Evolutionary conservation across 2,888 invertebrate genomes (phyloP), one percentile per base, ranked within the genome.

Genomic region (Arrhopalites spinosus): DNA sequence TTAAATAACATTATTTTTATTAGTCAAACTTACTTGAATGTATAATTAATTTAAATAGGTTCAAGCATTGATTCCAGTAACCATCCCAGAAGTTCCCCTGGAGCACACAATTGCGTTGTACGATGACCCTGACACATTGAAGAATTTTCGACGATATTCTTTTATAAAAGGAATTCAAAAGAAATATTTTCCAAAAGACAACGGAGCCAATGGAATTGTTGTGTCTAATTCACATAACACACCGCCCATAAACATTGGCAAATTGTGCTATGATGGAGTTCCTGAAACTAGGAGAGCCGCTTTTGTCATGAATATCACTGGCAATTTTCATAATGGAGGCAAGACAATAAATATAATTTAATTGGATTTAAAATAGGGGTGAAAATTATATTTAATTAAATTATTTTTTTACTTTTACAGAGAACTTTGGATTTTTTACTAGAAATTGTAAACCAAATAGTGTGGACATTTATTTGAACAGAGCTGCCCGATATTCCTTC

Each of bases 141-240:
- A 59, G 25, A 61, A 72, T 36, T 25, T 72, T 13, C 71, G 71
- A n/a, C 61, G 71, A 13, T 72, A 72, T n/a, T 36, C 71, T 13
- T 72, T 30, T 25, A 43, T 59, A 0, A 72, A 63, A 61, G 71
- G 20, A 25, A 23, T 72, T 20, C 56, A 61, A 47, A 20, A 36
- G 15, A 23, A 45, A 43, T 72, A 61, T 43, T 23, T 43, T 15
- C 1, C 27, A 23, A 30, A 59, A 8, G 20, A n/a, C 3, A 50
- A 11, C 1, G 17, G n/a, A 23, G 61, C 61, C 13, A 13, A 17
- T 11, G 71, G 71, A 23, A 27, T 72, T 2, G 63, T 72, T 1
- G 27, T 72, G 0, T 20, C 45, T 15, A 72, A 72, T 61, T 56
- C 61, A 1, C 71, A 72, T n/a, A 59, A 72, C 25, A 72, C 71